Percentiles rank a stretch among this genome's conserved stretches.
Evolutionary conservation across 37 sponge, comb jelly and placozoan species (phyloP).

Genomic region (Haliclona indistincta): DNA sequence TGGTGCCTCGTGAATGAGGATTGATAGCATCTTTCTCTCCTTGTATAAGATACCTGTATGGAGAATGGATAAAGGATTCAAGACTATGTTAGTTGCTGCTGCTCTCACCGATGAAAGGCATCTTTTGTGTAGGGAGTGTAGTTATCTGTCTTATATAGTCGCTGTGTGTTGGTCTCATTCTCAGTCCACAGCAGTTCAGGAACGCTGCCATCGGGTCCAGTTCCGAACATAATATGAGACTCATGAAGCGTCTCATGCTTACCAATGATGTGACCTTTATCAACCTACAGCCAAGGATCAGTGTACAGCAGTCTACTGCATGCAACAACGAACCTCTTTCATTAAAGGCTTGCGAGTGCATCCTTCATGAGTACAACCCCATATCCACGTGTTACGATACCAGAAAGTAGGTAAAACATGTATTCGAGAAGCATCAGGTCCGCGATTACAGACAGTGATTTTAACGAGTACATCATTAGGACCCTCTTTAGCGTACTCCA

Average conservation of each 20-base stretch:
- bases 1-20: slow-evolving; percentile 75
- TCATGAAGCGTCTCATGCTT: slow-evolving; percentile 79
- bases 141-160: slow-evolving; percentile 58
- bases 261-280: slow-evolving; percentile 33
- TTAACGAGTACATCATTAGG: slow-evolving; percentile 80
- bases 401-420: slow-evolving; percentile 95
- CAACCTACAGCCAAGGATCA: not conserved
- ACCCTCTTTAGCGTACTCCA: slow-evolving; percentile 81
- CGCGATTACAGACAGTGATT: slow-evolving; percentile 80
- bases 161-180: slow-evolving; percentile 87
- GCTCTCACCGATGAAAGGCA: slow-evolving; percentile 82
- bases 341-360: slow-evolving; percentile 83
- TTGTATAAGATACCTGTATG: slow-evolving; percentile 57
- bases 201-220: slow-evolving; percentile 43
- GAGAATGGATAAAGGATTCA: not conserved
- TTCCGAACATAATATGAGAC: slow-evolving; percentile 64
- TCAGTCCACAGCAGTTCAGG: slow-evolving; percentile 92
- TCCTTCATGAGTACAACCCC: slow-evolving; percentile 96
- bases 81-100: not conserved
- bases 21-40: slow-evolving; percentile 75
- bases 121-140: slow-evolving; percentile 86
- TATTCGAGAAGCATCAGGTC: slow-evolving; percentile 54
- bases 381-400: slow-evolving; percentile 97
- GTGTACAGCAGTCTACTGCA: no score
- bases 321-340: slow-evolving; percentile 44